Evolutionary conservation across 1,140 invertebrate species (phyloP).

Genomic region (Zophobas atratus): DNA sequence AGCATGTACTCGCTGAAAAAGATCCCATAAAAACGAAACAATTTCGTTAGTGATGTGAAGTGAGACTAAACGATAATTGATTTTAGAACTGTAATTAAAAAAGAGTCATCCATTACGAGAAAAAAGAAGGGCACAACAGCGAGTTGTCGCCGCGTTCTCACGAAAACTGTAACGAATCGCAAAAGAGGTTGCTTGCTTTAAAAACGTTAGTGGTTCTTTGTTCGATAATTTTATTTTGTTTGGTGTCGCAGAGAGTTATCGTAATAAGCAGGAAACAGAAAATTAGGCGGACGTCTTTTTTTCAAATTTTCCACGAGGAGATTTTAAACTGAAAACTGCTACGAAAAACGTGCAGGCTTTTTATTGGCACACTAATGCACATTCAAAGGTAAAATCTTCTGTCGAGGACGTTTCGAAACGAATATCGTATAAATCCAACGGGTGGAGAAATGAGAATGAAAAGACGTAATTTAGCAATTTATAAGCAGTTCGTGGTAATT

Average conservation of each 20-base stretch:
- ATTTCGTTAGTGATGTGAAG: constrained; percentile 6
- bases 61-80: constrained; percentile 42
- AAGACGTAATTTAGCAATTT: constrained; percentile 2
- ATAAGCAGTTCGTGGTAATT: not conserved
- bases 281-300: constrained; percentile 17
- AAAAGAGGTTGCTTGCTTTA: constrained; percentile 4
- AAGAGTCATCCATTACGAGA: constrained; percentile 27
- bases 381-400: not conserved
- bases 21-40: constrained; percentile 15
- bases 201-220: constrained; percentile 35
- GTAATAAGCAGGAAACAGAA: constrained; percentile 33
- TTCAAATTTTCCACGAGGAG: constrained; percentile 2
- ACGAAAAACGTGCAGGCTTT: no score
- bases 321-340: not conserved
- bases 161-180: constrained; percentile 23
- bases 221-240: constrained; percentile 43
- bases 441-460: not conserved
- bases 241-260: constrained; percentile 41
- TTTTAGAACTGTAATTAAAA: constrained; percentile 38
- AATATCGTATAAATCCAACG: no score
- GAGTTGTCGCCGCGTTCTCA: constrained; percentile 45
- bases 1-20: constrained; percentile 19
- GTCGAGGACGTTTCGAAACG: no score
- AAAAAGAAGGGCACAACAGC: constrained; percentile 20
- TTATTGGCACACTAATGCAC: not conserved